Evolutionary conservation across 2,888 invertebrate genomes (phyloP), one percentile per base, ranked within the genome.

Genomic region (Lampropteryx suffumata): DNA sequence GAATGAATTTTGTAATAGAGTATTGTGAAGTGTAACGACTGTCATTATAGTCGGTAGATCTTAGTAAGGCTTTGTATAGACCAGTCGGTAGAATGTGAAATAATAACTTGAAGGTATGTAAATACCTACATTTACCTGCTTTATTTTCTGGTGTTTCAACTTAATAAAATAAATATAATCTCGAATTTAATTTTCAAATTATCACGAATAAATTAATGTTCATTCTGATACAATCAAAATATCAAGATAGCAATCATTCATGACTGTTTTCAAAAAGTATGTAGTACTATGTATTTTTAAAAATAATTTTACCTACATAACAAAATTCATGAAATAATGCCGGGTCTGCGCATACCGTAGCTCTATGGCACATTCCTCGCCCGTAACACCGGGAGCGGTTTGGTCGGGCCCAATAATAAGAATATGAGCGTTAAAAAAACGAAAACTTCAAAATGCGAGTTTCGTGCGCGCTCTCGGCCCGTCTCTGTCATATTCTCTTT

Each of bases 311-410:
- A 4, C 17, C 17, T 17, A 17, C 17, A 17, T 9, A 44, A 30
- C n/a, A 40, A 14, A 28, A 32, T 26, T 1, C 3, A 11, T 33
- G 2, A 36, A 35, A 44, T 33, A 28, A 59, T 71, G 84, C 69
- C 88, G 76, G 71, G 76, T 85, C 87, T 85, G 72, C 59, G 55
- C 62, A 46, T 62, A 53, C 66, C 41, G 14, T 33, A 61, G 60
- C 58, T 88, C 89, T 86, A 65, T 80, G 79, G 73, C 77, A 79
- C 88, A 90, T 90, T 88, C 90, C 88, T 65, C 77, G 79, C 67
- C 73, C 91, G 91, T 90, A 91, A 90, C 87, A 90, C 90, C 88
- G 82, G 91, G 87, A 90, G 90, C 91, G 83, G 78, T 79, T 78
- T 81, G 76, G 76, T 79, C 78, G 82, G 76, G 76, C 81, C 80